These are phyloP conservation scores for Holothuria leucospilota DNA, from an alignment of 53 echinoderm and acorn worm species.

Conservation along the genomic window DNA sequence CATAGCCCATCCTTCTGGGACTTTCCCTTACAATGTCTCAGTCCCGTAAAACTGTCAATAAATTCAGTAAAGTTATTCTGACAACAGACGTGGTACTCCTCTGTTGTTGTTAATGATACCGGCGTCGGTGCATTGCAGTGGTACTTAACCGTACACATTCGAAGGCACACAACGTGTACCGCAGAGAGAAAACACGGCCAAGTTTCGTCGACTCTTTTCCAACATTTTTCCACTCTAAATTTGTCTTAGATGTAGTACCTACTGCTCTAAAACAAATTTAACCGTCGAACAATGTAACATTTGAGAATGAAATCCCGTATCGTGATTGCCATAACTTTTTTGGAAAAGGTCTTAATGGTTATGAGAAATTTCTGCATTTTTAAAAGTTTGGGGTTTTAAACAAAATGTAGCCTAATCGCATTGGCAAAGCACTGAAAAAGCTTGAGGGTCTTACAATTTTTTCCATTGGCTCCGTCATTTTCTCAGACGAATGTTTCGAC, in stretches of 20 bases:
- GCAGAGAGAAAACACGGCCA: neutral
- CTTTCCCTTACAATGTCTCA: no score
- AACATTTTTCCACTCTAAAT: constrained; percentile 34
- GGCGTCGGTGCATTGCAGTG: no score
- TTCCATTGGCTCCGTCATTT: constrained; percentile 34
- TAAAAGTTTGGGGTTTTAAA: constrained; percentile 33
- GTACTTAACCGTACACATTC: neutral
- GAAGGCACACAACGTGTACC: constrained; percentile 2
- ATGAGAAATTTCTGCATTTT: constrained; percentile 26
- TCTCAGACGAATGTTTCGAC: constrained; percentile 29
- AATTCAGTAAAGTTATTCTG: no score
- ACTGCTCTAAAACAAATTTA: constrained; percentile 2
- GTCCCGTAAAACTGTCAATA: no score
- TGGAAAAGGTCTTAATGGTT: neutral
- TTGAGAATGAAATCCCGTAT: constrained; percentile 4
- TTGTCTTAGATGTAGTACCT: constrained; percentile 12
- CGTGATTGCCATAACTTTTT: neutral
- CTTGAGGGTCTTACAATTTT: constrained; percentile 40
- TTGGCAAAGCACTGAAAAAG: constrained; percentile 21
- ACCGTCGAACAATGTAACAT: constrained; percentile 44
- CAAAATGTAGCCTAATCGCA: neutral
- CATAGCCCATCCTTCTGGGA: no score
- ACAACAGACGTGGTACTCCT: neutral
- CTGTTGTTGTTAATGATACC: neutral
- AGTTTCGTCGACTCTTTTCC: neutral